These are phyloP conservation scores for Diorhabda elongata DNA, from an alignment of 1,140 invertebrate genomes.

Conservation along the genomic window DNA sequence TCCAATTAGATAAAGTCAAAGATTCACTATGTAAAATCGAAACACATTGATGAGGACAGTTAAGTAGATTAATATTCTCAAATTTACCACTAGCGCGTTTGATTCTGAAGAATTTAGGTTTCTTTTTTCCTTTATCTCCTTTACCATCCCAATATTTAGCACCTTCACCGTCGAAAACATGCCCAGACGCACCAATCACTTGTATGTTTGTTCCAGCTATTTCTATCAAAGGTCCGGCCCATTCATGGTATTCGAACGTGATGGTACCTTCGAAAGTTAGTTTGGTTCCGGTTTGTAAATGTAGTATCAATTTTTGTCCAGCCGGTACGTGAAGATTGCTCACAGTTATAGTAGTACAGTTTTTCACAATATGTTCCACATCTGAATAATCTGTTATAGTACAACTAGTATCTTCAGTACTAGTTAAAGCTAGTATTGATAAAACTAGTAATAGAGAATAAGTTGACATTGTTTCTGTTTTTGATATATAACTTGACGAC, in stretches of 20 bases:
- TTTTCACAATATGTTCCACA: neutral
- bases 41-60: conserved; percentile 8
- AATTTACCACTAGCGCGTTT: neutral
- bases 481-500: no score
- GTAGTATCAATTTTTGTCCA: conserved; percentile 22
- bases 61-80: conserved; percentile 5
- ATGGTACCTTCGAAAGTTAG: conserved; percentile 15
- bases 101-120: conserved; percentile 5
- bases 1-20: conserved; percentile 2
- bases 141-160: conserved; percentile 14
- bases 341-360: neutral
- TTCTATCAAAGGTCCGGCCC: conserved; percentile 22
- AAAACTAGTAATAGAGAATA: no score
- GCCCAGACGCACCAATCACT: conserved; percentile 13
- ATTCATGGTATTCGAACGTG: conserved; percentile 20
- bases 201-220: conserved; percentile 19
- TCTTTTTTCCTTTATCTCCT: neutral
- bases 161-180: conserved; percentile 1
- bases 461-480: no score
- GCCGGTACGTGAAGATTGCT: conserved; percentile 14
- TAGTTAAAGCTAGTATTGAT: no score
- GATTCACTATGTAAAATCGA: neutral
- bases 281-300: conserved; percentile 13
- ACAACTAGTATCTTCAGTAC: neutral
- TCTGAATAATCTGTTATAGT: neutral